Base-by-base conservation (phyloP, 1,140 invertebrate species). In the Lutraria rhynchaena region DNA sequence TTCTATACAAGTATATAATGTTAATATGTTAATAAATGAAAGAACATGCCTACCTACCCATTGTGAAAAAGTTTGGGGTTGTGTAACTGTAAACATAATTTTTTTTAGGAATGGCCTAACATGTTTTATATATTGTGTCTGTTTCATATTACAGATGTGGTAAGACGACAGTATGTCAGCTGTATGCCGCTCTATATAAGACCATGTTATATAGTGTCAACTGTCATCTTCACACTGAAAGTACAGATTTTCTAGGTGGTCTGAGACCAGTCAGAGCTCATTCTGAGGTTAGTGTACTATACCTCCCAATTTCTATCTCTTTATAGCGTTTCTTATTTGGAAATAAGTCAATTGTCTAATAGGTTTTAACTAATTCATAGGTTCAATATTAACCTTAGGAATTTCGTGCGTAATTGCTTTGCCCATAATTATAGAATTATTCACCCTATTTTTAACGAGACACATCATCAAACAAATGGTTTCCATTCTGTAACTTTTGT, bases 141-240 rank as follows among this genome's bases (percentile, higher is more conserved):
- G 58, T 60, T 49, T 0, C 63, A 29, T 33, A 77, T 81, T 85
- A 33, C 75, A 92, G 99, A 0, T 98, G 98, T 92, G 99, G 99
- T 0, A 99, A 99, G 94, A 99, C 99, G 0, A 99, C 98, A 0
- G 94, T 99, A 24, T 99, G 98, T 88, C 97, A 99, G 87, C 65
- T 99, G 31, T 94, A 97, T 60, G 95, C 97, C 22, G 92, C 93
- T 31, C 91, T 97, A 44, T 94, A 94, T 55, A 86, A 93, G 0
- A 94, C 95, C 74, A 92, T 94, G 60, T 92, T 99, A 27, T 93
- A 95, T 60, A 95, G 95, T 37, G 95, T 99, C 0, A 99, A 99
- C 93, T 99, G 99, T 93, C 99, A 99, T 90, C 98, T 99, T 95
- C 97, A 99, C 90, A 99, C 98, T 2, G 99, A 99, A 92, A 97